Base-by-base conservation (phyloP, 2,113 vertebrate genomes). In the Acrocephalus arundinaceus region DNA sequence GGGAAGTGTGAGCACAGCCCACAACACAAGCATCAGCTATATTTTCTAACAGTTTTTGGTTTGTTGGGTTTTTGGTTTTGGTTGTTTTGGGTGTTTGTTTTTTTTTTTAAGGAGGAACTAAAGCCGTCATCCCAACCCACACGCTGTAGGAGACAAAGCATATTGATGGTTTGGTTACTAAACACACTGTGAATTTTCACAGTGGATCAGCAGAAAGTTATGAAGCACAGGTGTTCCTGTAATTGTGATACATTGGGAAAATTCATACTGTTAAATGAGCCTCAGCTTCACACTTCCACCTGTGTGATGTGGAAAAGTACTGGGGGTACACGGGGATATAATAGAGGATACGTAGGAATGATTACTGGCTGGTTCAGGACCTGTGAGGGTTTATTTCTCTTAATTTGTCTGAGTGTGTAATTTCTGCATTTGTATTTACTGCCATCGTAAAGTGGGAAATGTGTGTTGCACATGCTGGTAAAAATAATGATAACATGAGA, bases 181-280 rank as follows among this genome's bases (percentile, higher is more conserved):
- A 97, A 92, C 86, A 78, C 55, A 58, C 75, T 78, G 89, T 52
- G 92, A 95, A 96, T 95, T 97, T 97, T 97, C 97, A 96, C 96
- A 97, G 87, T 57, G 46, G 95, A 97, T 97, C 97, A 96, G 91
- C 90, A 97, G 92, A 97, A 97, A 93, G 88, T 96, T 97, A 96
- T 97, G 94, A 97, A 97, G 95, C 96, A 97, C 97, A 98, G 98
- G 97, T 98, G 97, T 96, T 97, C 97, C 92, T 97, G 87, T 97
- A 98, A 97, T 96, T 97, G 97, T 96, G 94, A 98, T 97, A 97
- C 91, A 96, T 58, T 96, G 97, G 97, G 97, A 98, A 98, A 97
- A 97, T 87, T 97, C 97, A 97, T 96, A 97, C 97, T 97, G 96
- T 96, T 97, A 97, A 98, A 97, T 96, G 96, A 97, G 97, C 97